Conservation (phyloP, 2,888 invertebrate species). For the Alentia gelatinosa region DNA sequence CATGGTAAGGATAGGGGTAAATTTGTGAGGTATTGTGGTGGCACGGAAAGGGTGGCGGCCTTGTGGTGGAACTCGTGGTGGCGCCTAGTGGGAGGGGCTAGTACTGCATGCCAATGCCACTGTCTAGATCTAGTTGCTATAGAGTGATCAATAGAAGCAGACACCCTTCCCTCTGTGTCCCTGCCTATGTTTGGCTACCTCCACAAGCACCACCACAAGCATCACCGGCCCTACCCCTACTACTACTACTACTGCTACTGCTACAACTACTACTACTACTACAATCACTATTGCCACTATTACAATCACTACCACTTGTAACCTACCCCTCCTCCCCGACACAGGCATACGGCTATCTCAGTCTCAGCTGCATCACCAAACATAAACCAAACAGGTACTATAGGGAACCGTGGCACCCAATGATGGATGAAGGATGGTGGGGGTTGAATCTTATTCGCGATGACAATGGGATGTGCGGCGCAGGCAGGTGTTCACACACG, state of each 20-base stretch:
- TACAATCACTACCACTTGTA: neutral
- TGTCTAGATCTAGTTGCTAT: neutral
- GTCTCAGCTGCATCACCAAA: neutral
- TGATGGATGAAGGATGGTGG: too few relatives aligned
- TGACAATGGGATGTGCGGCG: too few relatives aligned
- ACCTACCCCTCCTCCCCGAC: neutral
- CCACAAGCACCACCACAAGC: neutral
- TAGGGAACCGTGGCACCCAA: too few relatives aligned
- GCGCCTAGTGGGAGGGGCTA: neutral
- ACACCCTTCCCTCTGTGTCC: neutral
- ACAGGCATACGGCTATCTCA: neutral
- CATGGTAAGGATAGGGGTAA: too few relatives aligned
- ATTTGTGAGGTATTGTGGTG: neutral
- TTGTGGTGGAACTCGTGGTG: neutral
- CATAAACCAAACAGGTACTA: too few relatives aligned
- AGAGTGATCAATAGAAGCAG: neutral
- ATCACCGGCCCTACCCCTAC: neutral
- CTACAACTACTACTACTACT: neutral
- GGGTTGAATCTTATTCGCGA: too few relatives aligned
- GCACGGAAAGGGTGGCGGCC: neutral
- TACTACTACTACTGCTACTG: neutral
- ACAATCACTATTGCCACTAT: neutral
- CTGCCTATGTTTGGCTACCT: neutral
- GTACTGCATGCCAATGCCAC: neutral
- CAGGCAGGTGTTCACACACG: too few relatives aligned